A percentile compares a stretch with the other conserved stretches of the same genome.
Conservation (phyloP, 2,888 invertebrate species). For the Alloplasta piceator region DNA sequence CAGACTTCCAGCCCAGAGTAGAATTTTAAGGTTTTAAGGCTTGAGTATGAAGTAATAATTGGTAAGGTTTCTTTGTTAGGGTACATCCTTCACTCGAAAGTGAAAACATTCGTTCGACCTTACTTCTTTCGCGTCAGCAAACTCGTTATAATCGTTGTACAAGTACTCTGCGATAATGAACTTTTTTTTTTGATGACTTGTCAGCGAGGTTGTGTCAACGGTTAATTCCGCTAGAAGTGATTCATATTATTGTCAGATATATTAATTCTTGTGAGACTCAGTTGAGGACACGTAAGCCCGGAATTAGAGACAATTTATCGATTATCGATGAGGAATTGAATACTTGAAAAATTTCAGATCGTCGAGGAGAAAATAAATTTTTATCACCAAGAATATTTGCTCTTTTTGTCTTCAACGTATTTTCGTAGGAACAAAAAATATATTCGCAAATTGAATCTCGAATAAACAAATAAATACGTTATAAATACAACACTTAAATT, state of each 20-base stretch:
- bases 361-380: too few relatives aligned
- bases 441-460: too few relatives aligned
- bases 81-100: not conserved
- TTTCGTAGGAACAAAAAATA: too few relatives aligned
- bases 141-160: not conserved
- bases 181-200: constrained; percentile 1
- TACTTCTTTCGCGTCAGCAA: constrained; percentile 4
- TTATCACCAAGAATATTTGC: too few relatives aligned
- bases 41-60: not conserved
- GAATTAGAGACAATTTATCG: too few relatives aligned
- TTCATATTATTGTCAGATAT: constrained; percentile 14
- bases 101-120: constrained; percentile 31
- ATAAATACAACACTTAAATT: too few relatives aligned
- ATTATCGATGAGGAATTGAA: too few relatives aligned
- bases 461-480: too few relatives aligned
- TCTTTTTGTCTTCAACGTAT: too few relatives aligned
- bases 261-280: not conserved
- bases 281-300: too few relatives aligned
- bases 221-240: constrained; percentile 16
- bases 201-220: not conserved
- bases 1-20: too few relatives aligned
- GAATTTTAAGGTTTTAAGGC: not conserved
- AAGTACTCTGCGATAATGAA: constrained; percentile 3
- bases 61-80: not conserved
- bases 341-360: too few relatives aligned